These are phyloP conservation scores for Cephus rjabovi DNA, from an alignment of 2,888 invertebrate species.

Conservation along the genomic window DNA sequence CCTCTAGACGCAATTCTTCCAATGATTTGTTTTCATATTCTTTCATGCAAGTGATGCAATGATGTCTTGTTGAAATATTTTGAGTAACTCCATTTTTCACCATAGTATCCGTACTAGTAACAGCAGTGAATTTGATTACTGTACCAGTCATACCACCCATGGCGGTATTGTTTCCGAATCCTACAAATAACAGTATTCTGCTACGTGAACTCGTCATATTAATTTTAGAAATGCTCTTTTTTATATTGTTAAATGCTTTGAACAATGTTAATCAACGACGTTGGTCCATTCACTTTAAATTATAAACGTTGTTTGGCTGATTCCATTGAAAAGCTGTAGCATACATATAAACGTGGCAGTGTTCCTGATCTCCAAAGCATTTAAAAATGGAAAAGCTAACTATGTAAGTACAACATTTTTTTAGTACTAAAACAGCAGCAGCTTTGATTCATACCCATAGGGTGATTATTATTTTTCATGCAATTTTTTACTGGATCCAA, in stretches of 20 bases:
- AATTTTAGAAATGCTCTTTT: background rate
- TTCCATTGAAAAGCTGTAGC: too few species aligned
- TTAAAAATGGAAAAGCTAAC: too few species aligned
- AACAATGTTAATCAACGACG: background rate
- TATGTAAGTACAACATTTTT: too few species aligned
- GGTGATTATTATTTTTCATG: too few species aligned
- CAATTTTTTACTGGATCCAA: too few species aligned
- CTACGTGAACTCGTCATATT: too few species aligned
- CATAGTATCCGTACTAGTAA: slow-evolving; percentile 90
- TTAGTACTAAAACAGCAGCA: too few species aligned
- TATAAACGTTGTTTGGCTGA: too few species aligned
- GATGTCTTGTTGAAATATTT: slow-evolving; percentile 92
- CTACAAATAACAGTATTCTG: slow-evolving; percentile 29
- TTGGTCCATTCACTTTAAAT: too few species aligned
- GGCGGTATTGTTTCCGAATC: slow-evolving; percentile 48
- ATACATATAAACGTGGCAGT: too few species aligned
- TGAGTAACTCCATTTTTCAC: slow-evolving; percentile 87
- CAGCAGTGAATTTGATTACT: slow-evolving; percentile 86
- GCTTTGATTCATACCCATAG: too few species aligned
- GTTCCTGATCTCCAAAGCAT: too few species aligned
- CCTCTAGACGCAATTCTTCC: slow-evolving; percentile 94
- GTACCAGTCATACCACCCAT: slow-evolving; percentile 75
- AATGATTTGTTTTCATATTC: slow-evolving; percentile 95
- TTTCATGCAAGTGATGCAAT: slow-evolving; percentile 99
- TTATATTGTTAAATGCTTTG: background rate